phyloP scores from a whole-genome alignment of 2,888 invertebrate genomes.

The Ormyrus nitidulus region DNA sequence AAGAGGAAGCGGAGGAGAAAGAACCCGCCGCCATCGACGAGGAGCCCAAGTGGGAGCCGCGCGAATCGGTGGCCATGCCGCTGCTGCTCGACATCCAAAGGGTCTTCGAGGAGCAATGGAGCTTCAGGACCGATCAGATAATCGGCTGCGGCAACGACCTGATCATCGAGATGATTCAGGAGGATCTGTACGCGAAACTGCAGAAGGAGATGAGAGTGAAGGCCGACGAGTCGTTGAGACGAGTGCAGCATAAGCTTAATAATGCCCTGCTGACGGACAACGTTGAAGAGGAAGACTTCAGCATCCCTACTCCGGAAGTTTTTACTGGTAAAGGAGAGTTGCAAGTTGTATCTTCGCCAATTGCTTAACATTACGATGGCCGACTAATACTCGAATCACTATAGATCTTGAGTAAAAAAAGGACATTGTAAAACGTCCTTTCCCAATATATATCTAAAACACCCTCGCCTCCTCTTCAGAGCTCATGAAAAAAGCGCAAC shows the following conservation, averaged over 20 bases:
- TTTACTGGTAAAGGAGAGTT: no score
- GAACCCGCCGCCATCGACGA: constrained; percentile 23
- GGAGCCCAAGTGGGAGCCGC: constrained; percentile 66
- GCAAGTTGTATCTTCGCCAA: no score
- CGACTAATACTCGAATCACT: no score
- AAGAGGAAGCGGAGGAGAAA: neutral
- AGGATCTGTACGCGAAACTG: constrained; percentile 81
- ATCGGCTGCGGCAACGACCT: constrained; percentile 80
- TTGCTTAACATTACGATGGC: no score
- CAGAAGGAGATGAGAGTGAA: constrained; percentile 82
- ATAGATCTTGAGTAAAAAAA: no score
- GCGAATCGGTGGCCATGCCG: constrained; percentile 61
- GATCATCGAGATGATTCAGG: constrained; percentile 81
- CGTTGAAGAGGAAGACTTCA: constrained; percentile 1
- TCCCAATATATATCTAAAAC: no score
- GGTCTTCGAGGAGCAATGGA: constrained; percentile 74
- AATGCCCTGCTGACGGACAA: constrained; percentile 77
- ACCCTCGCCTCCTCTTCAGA: no score
- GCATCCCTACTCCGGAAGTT: no score
- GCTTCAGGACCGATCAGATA: constrained; percentile 74
- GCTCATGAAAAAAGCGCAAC: neutral
- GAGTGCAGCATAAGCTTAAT: constrained; percentile 78
- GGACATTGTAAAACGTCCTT: no score
- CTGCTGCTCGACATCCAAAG: constrained; percentile 59
- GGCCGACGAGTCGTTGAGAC: constrained; percentile 83